Evolutionary conservation across 2,888 invertebrate genomes (phyloP), one percentile per base, ranked within the genome.

Genomic region (Acleris literana): DNA sequence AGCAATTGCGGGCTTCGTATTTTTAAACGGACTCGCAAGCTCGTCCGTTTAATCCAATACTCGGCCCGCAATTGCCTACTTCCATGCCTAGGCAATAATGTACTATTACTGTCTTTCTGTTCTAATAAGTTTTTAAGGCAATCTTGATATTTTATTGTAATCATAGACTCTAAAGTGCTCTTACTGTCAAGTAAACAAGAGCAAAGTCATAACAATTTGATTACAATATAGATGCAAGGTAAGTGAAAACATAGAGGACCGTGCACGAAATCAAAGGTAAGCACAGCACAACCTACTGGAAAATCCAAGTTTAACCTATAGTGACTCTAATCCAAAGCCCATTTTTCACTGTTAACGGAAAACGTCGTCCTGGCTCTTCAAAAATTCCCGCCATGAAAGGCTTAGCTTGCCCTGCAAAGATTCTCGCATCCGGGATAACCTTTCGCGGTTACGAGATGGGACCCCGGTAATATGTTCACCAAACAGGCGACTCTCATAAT

Each of bases 401-500:
- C 63, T 63, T 46, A 63, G 46, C 49, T 39, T 29, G 18, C 29
- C 16, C 17, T 43, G 63, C 52, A 46, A 54, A 63, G 55, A 63
- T 63, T 39, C 48, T 22, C 39, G 39, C 48, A 55, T 55, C 62
- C 22, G 62, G 53, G 44, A 17, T 46, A 53, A 61, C 62, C 44
- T 80, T 80, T 79, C 79, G 82, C 76, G 76, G 73, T 70, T 67
- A 66, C 63, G 69, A 76, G 74, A 79, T 75, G 77, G 76, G 74
- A 74, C 76, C 76, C 70, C 66, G 62, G 76, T 83, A 80, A 81
- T 80, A 81, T 78, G 74, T 76, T 80, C 72, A 64, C 73, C 77
- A 80, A 82, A 82, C 82, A 80, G 72, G 76, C 77, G 73, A 74
- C 76, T 77, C 73, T 78, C 74, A 82, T 81, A 82, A 82, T 78